Percentiles rank a stretch among this genome's conserved stretches.
phyloP scores from a whole-genome alignment of 2,113 vertebrate species.

The Crocuta crocuta region DNA sequence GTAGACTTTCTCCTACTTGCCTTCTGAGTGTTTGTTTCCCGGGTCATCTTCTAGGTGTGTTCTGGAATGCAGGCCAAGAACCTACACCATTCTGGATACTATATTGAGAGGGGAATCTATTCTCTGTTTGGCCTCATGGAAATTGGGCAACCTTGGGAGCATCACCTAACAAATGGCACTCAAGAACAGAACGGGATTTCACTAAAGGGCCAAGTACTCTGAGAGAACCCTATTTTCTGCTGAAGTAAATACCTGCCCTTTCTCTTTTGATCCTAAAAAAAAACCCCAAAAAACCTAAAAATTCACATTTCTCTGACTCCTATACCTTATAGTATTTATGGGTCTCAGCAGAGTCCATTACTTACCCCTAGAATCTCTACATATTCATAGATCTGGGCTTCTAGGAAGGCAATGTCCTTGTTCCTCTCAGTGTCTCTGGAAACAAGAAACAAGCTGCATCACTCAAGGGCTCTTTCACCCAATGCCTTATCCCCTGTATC shows the following conservation, averaged over 20 bases:
- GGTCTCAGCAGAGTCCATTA: slow-evolving; percentile 26
- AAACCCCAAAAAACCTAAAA: background rate
- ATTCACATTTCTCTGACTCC: background rate
- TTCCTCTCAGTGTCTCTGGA: slow-evolving; percentile 97
- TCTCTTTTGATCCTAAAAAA: background rate
- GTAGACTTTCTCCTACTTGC: background rate
- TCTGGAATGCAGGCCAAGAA: background rate
- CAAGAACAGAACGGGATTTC: background rate
- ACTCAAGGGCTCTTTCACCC: slow-evolving; percentile 27
- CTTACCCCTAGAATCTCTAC: slow-evolving; percentile 98
- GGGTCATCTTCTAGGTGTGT: background rate
- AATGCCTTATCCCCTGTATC: background rate
- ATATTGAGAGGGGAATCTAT: background rate
- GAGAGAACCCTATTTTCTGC: slow-evolving; percentile 13
- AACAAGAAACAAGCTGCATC: slow-evolving; percentile 62
- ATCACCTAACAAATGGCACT: background rate
- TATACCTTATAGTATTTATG: background rate
- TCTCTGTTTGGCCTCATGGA: background rate
- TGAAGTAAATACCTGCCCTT: background rate
- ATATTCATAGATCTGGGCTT: slow-evolving; percentile 98
- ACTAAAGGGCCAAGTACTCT: background rate
- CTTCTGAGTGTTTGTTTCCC: background rate
- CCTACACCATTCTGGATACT: background rate
- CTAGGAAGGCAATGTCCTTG: slow-evolving; percentile 97
- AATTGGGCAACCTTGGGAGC: background rate